A percentile compares a stretch with the other conserved stretches of the same genome.
These are phyloP conservation scores for Malurus alboscapulatus DNA, from an alignment of 2,113 vertebrate genomes.

Conservation along the genomic window DNA sequence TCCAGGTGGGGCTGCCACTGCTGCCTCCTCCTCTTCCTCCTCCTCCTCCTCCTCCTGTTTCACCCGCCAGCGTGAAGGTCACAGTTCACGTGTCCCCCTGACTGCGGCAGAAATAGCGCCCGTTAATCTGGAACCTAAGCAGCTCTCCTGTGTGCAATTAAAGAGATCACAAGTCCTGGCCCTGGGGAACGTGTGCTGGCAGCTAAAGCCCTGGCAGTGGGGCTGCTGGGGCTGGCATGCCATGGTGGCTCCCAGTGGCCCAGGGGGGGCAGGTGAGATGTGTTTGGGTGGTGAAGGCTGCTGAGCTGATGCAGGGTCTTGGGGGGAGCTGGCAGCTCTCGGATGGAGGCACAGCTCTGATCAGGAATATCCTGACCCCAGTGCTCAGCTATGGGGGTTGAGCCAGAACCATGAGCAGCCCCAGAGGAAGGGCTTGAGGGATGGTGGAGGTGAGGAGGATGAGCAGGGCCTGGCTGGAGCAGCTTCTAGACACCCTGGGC, in stretches of 20 bases:
- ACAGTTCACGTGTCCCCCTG: constrained; percentile 39
- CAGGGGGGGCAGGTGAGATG: background rate
- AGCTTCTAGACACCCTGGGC: background rate
- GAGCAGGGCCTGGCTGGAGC: background rate
- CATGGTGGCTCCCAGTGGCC: background rate
- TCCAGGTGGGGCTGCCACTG: background rate
- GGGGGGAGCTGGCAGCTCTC: background rate
- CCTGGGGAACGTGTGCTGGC: background rate
- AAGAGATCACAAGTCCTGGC: background rate
- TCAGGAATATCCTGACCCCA: too few relatives aligned
- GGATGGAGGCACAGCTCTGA: background rate
- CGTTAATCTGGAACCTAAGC: constrained; percentile 42
- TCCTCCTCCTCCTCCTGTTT: background rate
- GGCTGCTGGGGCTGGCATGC: background rate
- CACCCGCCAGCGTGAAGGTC: background rate
- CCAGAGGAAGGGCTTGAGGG: background rate
- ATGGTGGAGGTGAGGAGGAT: background rate
- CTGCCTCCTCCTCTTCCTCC: background rate
- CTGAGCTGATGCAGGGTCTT: background rate
- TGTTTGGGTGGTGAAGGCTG: background rate
- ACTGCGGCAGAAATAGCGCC: constrained; percentile 41
- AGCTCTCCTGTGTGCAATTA: constrained; percentile 49
- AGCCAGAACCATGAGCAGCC: fast-evolving
- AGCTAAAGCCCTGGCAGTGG: background rate
- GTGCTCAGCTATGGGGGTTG: background rate